Base-by-base conservation (phyloP, 2,113 vertebrate genomes). In the Kryptolebias marmoratus region DNA sequence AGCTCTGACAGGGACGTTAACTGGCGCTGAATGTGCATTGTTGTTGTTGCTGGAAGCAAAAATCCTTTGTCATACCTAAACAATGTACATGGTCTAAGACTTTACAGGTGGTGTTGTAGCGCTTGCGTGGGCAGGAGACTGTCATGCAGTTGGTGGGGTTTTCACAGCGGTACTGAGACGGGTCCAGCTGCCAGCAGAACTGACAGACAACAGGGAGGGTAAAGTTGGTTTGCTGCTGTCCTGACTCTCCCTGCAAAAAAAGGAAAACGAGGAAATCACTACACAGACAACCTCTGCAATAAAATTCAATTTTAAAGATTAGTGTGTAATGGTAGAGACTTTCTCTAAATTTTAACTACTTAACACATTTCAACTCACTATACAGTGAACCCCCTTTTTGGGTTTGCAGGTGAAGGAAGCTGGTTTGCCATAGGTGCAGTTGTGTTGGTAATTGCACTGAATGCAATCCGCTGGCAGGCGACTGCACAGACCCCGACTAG, bases 101-200 rank as follows among this genome's bases (percentile, higher is more conserved):
- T 0, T 94, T 94, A 56, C 98, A 99, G 39, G 94, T 97, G 79
- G 96, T 94, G 0, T 83, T 90, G 50, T 96, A 96, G 14, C 96
- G 95, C 10, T 95, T 94, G 42, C 97, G 95, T 0, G 96, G 96
- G 56, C 98, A 99, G 14, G 96, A 94, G 14, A 99, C 96, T 0
- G 97, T 95, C 96, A 95, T 97, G 79, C 98, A 99, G 92, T 45
- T 95, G 30, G 93, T 96, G 10, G 94, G 95, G 66, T 94, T 96
- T 64, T 92, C 91, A 80, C 98, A 99, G 9, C 93, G 90, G 1
- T 99, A 99, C 79, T 94, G 91, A 0, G 93, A 90, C 0, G 96
- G 91, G 0, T 97, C 95, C 48, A 99, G 94, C 92, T 99, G 98
- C 97, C 97, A 99, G 91, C 98, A 99, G 81, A 98, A 98, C 73